phyloP scores from a whole-genome alignment of 2,888 invertebrate species.

The Drosophila nigritarsus region DNA sequence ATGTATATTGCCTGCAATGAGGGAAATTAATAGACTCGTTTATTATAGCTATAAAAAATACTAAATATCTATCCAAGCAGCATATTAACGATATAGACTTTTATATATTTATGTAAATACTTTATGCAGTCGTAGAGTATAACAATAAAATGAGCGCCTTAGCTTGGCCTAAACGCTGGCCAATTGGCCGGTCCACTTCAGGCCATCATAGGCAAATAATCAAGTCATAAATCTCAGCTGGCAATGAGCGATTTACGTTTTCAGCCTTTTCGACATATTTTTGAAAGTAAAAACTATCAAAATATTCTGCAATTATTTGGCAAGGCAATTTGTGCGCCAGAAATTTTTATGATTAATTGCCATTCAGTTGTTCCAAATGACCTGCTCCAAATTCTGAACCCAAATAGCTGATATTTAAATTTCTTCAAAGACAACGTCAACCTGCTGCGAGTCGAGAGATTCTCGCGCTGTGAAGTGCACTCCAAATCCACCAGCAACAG shows the following conservation, averaged over 20 bases:
- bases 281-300: constrained; percentile 69
- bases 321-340: constrained; percentile 67
- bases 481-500: constrained; percentile 28
- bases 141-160: constrained; percentile 42
- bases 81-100: not conserved
- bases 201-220: constrained; percentile 76
- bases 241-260: constrained; percentile 70
- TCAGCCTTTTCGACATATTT: constrained; percentile 67
- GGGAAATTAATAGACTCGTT: not conserved
- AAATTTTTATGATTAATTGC: constrained; percentile 71
- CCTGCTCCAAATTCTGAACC: constrained; percentile 50
- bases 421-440: constrained; percentile 55
- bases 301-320: constrained; percentile 71
- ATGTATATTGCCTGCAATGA: not conserved
- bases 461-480: constrained; percentile 75
- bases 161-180: constrained; percentile 53
- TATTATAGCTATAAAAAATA: not conserved
- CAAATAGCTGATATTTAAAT: constrained; percentile 47
- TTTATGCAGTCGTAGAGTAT: constrained; percentile 11
- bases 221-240: constrained; percentile 76
- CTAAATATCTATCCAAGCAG: not conserved
- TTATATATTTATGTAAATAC: not conserved
- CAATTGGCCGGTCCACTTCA: constrained; percentile 47
- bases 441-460: constrained; percentile 67
- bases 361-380: constrained; percentile 30